Percentiles rank a stretch among this genome's conserved stretches.
Conservation (phyloP, 1,140 invertebrate species). For the Anastrepha obliqua region DNA sequence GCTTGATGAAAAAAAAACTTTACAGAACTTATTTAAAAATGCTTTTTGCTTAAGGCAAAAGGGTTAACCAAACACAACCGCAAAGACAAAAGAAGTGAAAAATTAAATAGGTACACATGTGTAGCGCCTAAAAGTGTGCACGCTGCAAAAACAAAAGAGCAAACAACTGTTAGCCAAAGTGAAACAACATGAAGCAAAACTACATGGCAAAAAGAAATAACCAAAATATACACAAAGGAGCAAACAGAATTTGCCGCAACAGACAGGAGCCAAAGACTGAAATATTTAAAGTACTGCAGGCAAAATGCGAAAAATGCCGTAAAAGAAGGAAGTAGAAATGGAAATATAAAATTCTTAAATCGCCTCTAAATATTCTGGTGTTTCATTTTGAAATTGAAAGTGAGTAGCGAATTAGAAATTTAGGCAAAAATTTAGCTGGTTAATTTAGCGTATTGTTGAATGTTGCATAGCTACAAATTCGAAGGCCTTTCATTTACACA, state of each 20-base stretch:
- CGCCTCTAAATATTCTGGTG: too few relatives aligned
- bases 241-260: not conserved
- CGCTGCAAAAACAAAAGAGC: not conserved
- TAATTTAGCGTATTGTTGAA: too few relatives aligned
- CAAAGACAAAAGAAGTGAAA: constrained; percentile 22
- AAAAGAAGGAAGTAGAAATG: not conserved
- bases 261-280: not conserved
- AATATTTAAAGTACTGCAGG: not conserved
- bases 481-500: too few relatives aligned
- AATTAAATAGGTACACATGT: constrained; percentile 18
- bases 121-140: not conserved
- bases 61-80: constrained; percentile 8
- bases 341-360: too few relatives aligned
- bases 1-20: not conserved
- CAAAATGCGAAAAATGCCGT: not conserved
- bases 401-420: too few relatives aligned
- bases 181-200: not conserved
- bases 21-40: constrained; percentile 19
- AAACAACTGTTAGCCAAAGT: constrained; percentile 14
- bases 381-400: too few relatives aligned
- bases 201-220: not conserved
- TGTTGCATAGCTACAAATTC: too few relatives aligned
- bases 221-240: not conserved
- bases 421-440: too few relatives aligned
- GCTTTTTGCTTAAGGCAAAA: not conserved